These are phyloP conservation scores for Papio anubis DNA, from an alignment of 2,113 vertebrate genomes.

Conservation along the genomic window DNA sequence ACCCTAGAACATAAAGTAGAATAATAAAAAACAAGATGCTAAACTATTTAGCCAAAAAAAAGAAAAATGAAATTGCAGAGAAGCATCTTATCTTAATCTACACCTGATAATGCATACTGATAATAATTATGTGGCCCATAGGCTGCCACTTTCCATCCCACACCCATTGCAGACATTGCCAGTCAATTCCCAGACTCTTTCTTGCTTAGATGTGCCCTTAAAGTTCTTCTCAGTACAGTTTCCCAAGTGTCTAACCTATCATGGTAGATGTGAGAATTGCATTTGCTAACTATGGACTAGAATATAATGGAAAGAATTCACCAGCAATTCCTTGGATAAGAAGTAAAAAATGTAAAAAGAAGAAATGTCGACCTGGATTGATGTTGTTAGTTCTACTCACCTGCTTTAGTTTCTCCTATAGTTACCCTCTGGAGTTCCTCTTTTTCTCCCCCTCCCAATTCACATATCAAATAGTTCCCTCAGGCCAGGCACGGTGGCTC, in stretches of 20 bases:
- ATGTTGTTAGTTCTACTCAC: background rate
- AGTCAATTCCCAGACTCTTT: background rate
- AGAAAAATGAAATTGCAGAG: background rate
- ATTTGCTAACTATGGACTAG: background rate
- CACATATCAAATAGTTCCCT: background rate
- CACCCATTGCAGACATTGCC: background rate
- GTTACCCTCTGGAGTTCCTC: background rate
- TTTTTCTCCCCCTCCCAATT: background rate
- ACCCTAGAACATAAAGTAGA: too few relatives aligned
- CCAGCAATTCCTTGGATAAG: background rate
- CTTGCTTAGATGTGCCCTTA: background rate
- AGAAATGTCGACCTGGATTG: background rate
- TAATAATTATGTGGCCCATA: background rate
- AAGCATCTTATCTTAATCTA: background rate
- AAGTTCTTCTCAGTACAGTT: background rate
- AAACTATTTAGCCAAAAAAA: too few relatives aligned
- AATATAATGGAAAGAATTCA: background rate
- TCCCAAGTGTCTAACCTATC: background rate
- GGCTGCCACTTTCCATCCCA: background rate
- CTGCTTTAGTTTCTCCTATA: background rate
- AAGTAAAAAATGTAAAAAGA: background rate
- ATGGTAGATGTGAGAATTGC: background rate
- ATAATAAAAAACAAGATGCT: too few relatives aligned
- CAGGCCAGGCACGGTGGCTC: background rate
- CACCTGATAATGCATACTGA: background rate